Evolutionary conservation across 2,113 vertebrate species (phyloP), one percentile per base, ranked within the genome.

Genomic region (Potamarius usumacintae): DNA sequence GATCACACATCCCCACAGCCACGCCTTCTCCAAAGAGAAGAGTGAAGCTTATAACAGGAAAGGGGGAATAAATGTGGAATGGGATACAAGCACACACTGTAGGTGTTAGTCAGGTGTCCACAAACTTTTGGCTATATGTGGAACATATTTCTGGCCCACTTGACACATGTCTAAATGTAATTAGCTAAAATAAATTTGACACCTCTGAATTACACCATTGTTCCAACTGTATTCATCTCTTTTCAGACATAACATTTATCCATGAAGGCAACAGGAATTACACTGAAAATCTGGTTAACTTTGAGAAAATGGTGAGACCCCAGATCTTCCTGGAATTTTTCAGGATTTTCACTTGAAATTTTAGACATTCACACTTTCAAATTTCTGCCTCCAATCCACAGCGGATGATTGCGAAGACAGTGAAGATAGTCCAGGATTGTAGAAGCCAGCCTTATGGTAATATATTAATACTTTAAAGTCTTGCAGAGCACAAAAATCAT

Each of bases 231-330:
- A 72, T 83, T 86, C 14, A 90, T 63, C 20, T 48, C 12, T 42
- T 8, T 88, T 1, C 88, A 99, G 98, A 99, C 87, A 96, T 99
- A 96, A 99, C 97, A 0, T 99, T 99, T 92, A 98, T 99, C 93
- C 97, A 99, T 0, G 97, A 99, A 85, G 98, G 98, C 78, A 99
- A 99, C 5, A 95, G 94, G 87, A 99, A 95, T 2, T 93, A 96
- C 10, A 92, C 96, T 0, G 97, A 99, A 71, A 98, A 96, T 87
- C 92, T 99, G 92, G 96, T 99, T 92, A 99, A 99, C 92, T 99
- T 99, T 78, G 98, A 99, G 94, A 99, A 99, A 94, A 97, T 99
- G 98, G 98, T 99, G 91, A 95, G 96, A 60, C 18, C 57, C 6
- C 1, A 55, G 7, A 27, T 25, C 83, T 18, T 48, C 1, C 27